These are phyloP conservation scores for Aromia moschata DNA, from an alignment of 2,888 invertebrate species.

Conservation along the genomic window DNA sequence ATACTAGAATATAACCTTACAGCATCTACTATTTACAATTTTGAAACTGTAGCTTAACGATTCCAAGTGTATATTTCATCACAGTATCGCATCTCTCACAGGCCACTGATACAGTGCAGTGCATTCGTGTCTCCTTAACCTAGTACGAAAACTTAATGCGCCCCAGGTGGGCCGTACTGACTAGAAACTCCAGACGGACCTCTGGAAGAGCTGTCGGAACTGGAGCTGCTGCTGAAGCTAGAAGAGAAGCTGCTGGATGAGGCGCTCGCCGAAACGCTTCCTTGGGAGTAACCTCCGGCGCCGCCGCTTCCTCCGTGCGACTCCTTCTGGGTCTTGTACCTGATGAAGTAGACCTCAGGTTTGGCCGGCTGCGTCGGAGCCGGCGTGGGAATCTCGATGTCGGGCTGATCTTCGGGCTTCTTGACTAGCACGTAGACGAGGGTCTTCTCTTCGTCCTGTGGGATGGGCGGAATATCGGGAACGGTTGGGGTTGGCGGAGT, in stretches of 20 bases:
- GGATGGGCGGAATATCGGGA: constrained; percentile 80
- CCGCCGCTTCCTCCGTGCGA: constrained; percentile 12
- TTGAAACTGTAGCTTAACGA: too few species aligned
- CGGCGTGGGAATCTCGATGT: constrained; percentile 79
- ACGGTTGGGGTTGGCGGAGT: constrained; percentile 74
- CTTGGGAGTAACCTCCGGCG: constrained; percentile 4
- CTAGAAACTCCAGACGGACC: constrained; percentile 14
- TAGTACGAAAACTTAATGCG: neutral
- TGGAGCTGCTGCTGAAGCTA: neutral
- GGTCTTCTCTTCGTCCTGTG: constrained; percentile 86
- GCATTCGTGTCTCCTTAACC: neutral
- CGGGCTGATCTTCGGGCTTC: constrained; percentile 85
- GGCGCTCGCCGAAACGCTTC: constrained; percentile 15
- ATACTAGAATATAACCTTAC: too few species aligned
- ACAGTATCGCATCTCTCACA: constrained; percentile 25
- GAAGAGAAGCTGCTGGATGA: neutral
- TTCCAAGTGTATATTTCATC: constrained; percentile 24
- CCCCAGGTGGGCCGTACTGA: constrained; percentile 17
- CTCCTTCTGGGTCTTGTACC: constrained; percentile 78
- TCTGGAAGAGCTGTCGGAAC: neutral
- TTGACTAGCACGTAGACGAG: constrained; percentile 89
- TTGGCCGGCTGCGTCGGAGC: constrained; percentile 86
- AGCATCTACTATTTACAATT: too few species aligned
- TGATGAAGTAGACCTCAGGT: constrained; percentile 91
- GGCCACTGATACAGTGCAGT: constrained; percentile 9